Percentiles rank a stretch among this genome's conserved stretches.
Conservation (phyloP, 2,113 vertebrate species). For the Pollachius pollachius region DNA sequence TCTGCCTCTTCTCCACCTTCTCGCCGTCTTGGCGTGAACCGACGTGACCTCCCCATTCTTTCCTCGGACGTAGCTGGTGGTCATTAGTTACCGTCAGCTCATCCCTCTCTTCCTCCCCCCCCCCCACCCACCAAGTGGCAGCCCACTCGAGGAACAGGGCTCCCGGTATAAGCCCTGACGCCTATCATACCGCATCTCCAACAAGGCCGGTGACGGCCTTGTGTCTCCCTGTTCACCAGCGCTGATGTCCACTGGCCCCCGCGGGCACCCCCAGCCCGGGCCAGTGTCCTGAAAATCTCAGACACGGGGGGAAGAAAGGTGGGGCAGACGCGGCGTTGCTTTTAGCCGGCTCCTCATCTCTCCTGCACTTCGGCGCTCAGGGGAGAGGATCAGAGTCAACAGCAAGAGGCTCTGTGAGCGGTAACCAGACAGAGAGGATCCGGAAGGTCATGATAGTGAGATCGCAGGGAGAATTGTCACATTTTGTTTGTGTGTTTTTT, state of each 20-base stretch:
- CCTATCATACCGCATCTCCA: slow-evolving; percentile 58
- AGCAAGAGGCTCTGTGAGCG: slow-evolving; percentile 34
- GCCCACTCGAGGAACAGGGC: slow-evolving; percentile 35
- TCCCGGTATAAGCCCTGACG: slow-evolving; percentile 32
- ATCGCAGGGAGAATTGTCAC: not conserved
- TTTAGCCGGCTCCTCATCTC: slow-evolving; percentile 37
- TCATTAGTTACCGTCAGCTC: slow-evolving; percentile 52
- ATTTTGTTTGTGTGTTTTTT: slow-evolving; percentile 9
- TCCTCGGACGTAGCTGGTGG: slow-evolving; percentile 35
- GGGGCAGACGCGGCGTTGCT: slow-evolving; percentile 24
- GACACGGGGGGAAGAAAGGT: slow-evolving; percentile 43
- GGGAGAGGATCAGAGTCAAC: slow-evolving; percentile 33
- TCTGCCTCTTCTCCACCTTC: not conserved
- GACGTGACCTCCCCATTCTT: slow-evolving; percentile 32
- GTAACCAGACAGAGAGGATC: slow-evolving; percentile 42
- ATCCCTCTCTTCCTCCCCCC: not conserved
- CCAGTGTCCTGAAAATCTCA: slow-evolving; percentile 33
- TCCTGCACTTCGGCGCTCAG: slow-evolving; percentile 27
- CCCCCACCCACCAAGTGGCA: slow-evolving; percentile 20
- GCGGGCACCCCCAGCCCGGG: slow-evolving; percentile 25
- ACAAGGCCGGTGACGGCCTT: slow-evolving; percentile 38
- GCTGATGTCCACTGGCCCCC: slow-evolving; percentile 33
- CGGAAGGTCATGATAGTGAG: slow-evolving; percentile 32
- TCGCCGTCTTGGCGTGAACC: slow-evolving; percentile 8
- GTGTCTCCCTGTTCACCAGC: slow-evolving; percentile 55